Evolutionary conservation across 2,888 invertebrate genomes (phyloP), one percentile per base, ranked within the genome.

Genomic region (Protodeltote pygarga): DNA sequence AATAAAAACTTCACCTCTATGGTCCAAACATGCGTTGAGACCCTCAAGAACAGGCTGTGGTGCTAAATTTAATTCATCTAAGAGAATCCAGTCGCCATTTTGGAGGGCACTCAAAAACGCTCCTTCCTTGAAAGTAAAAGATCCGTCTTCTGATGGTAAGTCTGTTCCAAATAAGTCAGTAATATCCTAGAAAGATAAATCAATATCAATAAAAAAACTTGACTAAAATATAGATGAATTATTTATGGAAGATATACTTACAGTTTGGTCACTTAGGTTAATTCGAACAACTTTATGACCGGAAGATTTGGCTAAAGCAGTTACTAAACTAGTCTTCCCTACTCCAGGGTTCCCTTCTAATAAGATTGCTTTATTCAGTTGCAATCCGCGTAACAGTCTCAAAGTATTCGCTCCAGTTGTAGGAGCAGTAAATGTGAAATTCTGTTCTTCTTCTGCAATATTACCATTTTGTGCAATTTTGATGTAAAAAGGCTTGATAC

Each of bases 21-120:
- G 99, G 93, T 99, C 99, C 42, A 99, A 93, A 75, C 99, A 99
- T 0, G 99, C 99, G 81, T 99, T 99, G 2, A 99, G 93, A 16
- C 99, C 99, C 93, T 99, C 99, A 8, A 99, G 91, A 0, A 99
- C 99, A 0, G 99, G 97, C 83, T 99, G 99, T 0, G 99, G 98
- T 0, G 99, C 99, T 58, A 99, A 93, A 93, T 99, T 99, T 61
- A 99, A 92, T 93, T 99, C 99, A 83, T 99, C 99, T 15, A 99
- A 91, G 11, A 99, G 93, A 66, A 99, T 96, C 99, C 99, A 99
- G 69, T 98, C 95, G 6, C 98, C 97, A 34, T 95, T 94, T 88
- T 97, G 97, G 13, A 99, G 92, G 0, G 99, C 99, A 47, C 95
- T 95, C 24, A 99, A 89, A 51, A 99, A 94, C 0, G 99, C 99